Evolutionary conservation across 2,888 invertebrate species (phyloP).

Genomic region (Micoletzkya japonica): DNA sequence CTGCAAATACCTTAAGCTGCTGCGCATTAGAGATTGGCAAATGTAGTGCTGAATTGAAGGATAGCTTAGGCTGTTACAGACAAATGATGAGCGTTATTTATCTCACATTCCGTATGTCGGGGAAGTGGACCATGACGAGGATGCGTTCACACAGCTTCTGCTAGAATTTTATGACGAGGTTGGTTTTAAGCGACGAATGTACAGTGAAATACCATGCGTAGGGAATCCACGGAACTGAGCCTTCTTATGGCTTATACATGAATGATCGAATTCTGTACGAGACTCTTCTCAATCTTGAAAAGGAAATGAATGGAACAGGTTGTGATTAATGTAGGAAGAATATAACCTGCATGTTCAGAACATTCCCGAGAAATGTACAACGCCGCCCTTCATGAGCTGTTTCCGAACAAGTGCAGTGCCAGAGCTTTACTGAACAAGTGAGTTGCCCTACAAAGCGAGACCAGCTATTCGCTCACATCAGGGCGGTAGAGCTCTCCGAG

Average conservation of each 20-base stretch:
- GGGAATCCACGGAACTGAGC: conserved; percentile 1
- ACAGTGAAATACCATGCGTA: not conserved
- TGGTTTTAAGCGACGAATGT: not conserved
- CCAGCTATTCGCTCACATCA: too few relatives aligned
- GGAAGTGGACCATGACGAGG: not conserved
- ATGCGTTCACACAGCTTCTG: not conserved
- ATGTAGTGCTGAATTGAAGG: not conserved
- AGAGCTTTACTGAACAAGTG: too few relatives aligned
- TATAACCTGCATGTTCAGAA: not conserved
- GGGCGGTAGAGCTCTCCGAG: too few relatives aligned
- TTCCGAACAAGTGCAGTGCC: conserved; percentile 9
- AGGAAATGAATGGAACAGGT: not conserved
- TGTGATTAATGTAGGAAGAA: not conserved
- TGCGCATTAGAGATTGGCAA: too few relatives aligned
- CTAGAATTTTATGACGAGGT: not conserved
- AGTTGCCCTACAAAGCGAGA: too few relatives aligned
- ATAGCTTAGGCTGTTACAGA: not conserved
- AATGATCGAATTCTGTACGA: conserved; percentile 3
- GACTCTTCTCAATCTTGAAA: not conserved
- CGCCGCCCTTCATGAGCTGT: not conserved
- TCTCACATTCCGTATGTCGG: conserved; percentile 5
- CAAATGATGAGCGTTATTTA: not conserved
- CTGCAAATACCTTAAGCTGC: too few relatives aligned
- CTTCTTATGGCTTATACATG: not conserved
- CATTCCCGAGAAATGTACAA: not conserved